Percentiles rank a stretch among this genome's conserved stretches.
phyloP scores from a whole-genome alignment of 1,140 invertebrate species.

The Apolygus lucorum region DNA sequence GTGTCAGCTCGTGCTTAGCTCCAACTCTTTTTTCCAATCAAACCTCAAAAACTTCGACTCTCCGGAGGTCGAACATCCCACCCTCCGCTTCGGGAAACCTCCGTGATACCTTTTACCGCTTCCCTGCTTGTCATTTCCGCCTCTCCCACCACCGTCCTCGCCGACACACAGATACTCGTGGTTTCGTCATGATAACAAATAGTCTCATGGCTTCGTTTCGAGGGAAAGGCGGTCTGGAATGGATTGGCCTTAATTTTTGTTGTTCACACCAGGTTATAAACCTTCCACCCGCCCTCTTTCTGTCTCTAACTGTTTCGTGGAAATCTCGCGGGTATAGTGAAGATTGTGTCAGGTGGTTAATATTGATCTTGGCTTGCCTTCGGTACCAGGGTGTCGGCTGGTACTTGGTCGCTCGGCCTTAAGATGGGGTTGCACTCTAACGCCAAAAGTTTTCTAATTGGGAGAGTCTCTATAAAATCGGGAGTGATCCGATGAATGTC shows the following conservation, averaged over 20 bases:
- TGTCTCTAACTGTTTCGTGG: background rate
- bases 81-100: no score
- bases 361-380: background rate
- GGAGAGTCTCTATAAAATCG: no score
- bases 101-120: no score
- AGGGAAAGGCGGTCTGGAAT: background rate
- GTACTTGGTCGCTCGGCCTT: background rate
- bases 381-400: background rate
- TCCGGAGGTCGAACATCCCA: background rate
- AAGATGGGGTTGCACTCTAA: no score
- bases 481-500: no score
- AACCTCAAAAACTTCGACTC: background rate
- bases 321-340: conserved; percentile 1
- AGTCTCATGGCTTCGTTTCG: no score
- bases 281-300: no score
- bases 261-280: background rate
- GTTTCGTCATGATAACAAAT: no score
- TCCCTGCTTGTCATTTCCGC: no score
- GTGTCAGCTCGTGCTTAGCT: conserved; percentile 6
- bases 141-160: no score
- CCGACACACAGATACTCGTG: background rate
- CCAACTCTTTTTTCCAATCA: conserved; percentile 8
- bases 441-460: background rate
- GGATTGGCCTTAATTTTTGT: background rate
- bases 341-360: conserved; percentile 12